Conservation (phyloP, 1,140 invertebrate genomes). For the Meteorus sp. region DNA sequence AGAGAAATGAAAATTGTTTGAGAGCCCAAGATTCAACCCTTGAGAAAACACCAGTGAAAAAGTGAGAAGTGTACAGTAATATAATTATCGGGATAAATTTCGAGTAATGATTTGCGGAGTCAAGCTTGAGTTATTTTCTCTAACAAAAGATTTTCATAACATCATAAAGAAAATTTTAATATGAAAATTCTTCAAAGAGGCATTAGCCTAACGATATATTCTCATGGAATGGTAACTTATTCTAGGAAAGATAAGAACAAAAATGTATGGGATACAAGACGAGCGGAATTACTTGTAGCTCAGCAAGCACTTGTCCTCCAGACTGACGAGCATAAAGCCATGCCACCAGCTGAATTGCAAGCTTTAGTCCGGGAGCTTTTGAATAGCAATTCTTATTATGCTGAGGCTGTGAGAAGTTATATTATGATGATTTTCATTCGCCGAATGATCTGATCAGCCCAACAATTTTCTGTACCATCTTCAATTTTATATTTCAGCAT, state of each 20-base stretch:
- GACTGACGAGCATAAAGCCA: conserved; percentile 77
- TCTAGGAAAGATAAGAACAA: conserved; percentile 53
- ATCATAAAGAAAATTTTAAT: too few relatives aligned
- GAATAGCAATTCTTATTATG: conserved; percentile 16
- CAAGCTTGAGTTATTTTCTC: too few relatives aligned
- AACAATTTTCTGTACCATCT: too few relatives aligned
- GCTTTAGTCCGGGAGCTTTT: conserved; percentile 72
- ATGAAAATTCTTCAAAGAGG: too few relatives aligned
- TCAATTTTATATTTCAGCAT: conserved; percentile 49
- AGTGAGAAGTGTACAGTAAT: conserved; percentile 16
- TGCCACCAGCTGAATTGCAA: conserved; percentile 76
- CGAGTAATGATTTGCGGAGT: too few relatives aligned
- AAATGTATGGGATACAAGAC: conserved; percentile 77
- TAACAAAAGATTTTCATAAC: too few relatives aligned
- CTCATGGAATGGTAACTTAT: too few relatives aligned
- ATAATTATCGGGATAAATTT: too few relatives aligned
- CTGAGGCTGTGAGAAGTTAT: conserved; percentile 20
- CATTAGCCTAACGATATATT: too few relatives aligned
- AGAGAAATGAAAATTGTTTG: conserved; percentile 5
- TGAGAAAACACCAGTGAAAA: conserved; percentile 22
- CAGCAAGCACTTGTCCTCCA: conserved; percentile 81
- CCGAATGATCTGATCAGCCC: too few relatives aligned
- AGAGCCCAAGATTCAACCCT: conserved; percentile 7
- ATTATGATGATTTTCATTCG: neutral
- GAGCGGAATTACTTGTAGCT: conserved; percentile 85